phyloP scores from a whole-genome alignment of 1,140 invertebrate genomes.

The Cyclargus thomasi region DNA sequence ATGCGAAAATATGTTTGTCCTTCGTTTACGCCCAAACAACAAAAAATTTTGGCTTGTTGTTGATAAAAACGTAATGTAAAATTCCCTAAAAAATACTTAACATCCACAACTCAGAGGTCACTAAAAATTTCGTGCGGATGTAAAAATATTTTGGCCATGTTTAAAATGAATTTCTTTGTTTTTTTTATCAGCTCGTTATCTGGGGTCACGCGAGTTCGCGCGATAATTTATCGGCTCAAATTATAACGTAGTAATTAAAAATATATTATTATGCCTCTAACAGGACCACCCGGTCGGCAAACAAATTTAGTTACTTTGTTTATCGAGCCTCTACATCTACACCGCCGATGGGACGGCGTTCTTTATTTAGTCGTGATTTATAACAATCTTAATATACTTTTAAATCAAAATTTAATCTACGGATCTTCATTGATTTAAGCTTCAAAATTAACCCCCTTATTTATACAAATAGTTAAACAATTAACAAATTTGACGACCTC shows the following conservation, averaged over 20 bases:
- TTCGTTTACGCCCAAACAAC: no score
- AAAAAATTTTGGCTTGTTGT: no score
- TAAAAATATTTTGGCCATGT: neutral
- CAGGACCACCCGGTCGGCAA: constrained; percentile 13
- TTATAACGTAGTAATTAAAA: constrained; percentile 13
- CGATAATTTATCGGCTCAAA: constrained; percentile 10
- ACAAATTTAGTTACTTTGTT: constrained; percentile 12
- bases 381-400: neutral
- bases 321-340: constrained; percentile 2
- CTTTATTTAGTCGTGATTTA: neutral
- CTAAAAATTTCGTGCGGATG: neutral
- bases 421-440: neutral
- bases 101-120: neutral
- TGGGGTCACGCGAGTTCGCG: neutral
- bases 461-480: no score
- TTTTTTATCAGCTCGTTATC: constrained; percentile 1
- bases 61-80: no score
- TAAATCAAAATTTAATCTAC: neutral
- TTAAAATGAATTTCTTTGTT: constrained; percentile 1
- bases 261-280: constrained; percentile 13
- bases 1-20: no score
- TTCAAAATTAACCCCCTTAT: no score
- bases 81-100: no score
- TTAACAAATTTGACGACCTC: no score
- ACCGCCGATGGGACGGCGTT: neutral